Evolutionary conservation across 2,113 vertebrate species (phyloP), one percentile per base, ranked within the genome.

Genomic region (Lepus europaeus): DNA sequence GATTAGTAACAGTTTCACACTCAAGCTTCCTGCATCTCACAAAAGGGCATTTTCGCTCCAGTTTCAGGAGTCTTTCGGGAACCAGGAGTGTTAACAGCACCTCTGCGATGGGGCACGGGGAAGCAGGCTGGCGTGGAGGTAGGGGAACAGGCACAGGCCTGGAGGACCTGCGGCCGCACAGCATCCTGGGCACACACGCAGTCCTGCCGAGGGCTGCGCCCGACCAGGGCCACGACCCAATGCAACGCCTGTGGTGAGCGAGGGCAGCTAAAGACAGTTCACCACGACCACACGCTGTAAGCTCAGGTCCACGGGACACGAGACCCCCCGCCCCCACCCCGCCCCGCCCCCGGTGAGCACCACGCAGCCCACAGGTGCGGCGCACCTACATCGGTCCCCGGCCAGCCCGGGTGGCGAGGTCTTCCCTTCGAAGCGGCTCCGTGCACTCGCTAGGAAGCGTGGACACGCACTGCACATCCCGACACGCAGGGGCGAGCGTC

Each of bases 161-260:
- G 45, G 45, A 45, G 45, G 45, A 45, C 45, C 45, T 45, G 45
- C 45, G 45, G 45, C 45, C 45, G 45, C 45, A 45, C 45, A 45
- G 45, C 45, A 45, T 45, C 39, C 39, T 39, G 39, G 4, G 39
- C 39, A 39, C 39, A 5, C 39, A 5, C 39, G 4, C 45, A 8
- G 7, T 45, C 45, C 45, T 45, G 45, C 45, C 45, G 45, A 45
- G 45, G 74, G 84, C 53, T 86, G 78, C 63, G 84, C 68, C 74
- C 3, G 27, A 96, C 94, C 39, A 96, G 91, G 95, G 89, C 59
- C 76, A 70, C n/a, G 70, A 84, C 91, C 96, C 92, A 94, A 97
- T 90, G 89, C 92, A 96, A 93, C 81, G 87, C 93, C 0, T 89
- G 91, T 72, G 66, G 88, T 22, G 77, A 95, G 33, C 90, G 68